These are phyloP conservation scores for Aldabrachelys gigantea DNA, from an alignment of 2,113 vertebrate genomes.

Conservation along the genomic window DNA sequence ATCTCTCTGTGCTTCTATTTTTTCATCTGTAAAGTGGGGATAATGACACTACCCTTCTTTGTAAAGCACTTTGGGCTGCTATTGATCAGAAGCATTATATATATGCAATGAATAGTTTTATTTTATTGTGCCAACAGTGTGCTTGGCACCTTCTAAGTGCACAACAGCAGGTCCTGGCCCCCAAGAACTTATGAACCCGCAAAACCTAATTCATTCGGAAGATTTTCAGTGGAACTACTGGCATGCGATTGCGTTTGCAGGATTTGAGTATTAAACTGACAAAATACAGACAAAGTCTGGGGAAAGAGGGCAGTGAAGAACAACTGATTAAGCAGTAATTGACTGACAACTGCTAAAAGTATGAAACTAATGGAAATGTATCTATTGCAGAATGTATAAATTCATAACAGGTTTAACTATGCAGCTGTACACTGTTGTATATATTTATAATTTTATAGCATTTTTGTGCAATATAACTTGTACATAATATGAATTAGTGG, in stretches of 20 bases:
- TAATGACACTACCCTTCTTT: not conserved
- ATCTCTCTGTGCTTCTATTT: not conserved
- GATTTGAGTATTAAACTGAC: not conserved
- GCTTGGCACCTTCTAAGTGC: not conserved
- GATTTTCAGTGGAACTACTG: not conserved
- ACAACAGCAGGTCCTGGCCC: not conserved
- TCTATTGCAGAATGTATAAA: not conserved
- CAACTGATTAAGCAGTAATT: not conserved
- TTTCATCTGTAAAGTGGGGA: not conserved
- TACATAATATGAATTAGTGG: slow-evolving; percentile 29
- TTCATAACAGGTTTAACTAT: not conserved
- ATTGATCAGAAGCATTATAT: not conserved
- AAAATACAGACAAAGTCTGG: not conserved
- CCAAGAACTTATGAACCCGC: not conserved
- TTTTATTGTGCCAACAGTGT: not conserved
- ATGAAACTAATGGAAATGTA: not conserved
- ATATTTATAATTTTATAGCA: not conserved
- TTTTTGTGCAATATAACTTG: slow-evolving; percentile 60
- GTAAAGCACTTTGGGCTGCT: not conserved
- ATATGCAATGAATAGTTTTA: not conserved
- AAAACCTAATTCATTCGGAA: not conserved
- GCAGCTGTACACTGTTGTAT: not conserved
- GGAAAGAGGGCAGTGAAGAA: not conserved
- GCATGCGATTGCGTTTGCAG: not conserved
- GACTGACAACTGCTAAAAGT: not conserved